Percentiles rank a stretch among this genome's conserved stretches.
Conservation (phyloP, 2,888 invertebrate species). For the Ophraella communa region DNA sequence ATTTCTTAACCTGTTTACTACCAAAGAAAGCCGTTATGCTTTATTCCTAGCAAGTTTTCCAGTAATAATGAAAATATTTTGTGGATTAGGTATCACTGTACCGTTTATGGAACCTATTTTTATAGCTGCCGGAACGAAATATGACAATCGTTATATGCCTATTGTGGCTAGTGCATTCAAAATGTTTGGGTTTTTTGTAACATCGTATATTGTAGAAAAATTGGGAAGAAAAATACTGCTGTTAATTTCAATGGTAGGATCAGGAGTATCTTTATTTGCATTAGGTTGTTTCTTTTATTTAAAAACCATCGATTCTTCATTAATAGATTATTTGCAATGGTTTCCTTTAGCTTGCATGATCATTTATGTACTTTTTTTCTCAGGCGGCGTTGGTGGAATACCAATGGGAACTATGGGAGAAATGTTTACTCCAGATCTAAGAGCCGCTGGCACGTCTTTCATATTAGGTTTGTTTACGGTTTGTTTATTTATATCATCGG, state of each 20-base stretch:
- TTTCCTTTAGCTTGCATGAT: conserved; percentile 74
- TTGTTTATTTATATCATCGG: background rate
- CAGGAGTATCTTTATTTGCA: conserved; percentile 66
- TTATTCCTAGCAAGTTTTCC: background rate
- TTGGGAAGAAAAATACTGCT: conserved; percentile 75
- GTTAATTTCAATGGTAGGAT: conserved; percentile 70
- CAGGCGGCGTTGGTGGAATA: conserved; percentile 72
- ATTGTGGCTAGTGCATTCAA: background rate
- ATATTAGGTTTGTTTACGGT: conserved; percentile 24
- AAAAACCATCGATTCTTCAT: conserved; percentile 48
- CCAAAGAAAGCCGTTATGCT: background rate
- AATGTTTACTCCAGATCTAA: conserved; percentile 78
- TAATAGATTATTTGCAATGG: conserved; percentile 63
- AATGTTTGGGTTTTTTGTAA: background rate
- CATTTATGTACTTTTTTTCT: conserved; percentile 74
- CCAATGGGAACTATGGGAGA: conserved; percentile 84
- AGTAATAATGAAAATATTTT: background rate
- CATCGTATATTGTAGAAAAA: conserved; percentile 69
- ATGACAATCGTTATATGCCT: background rate
- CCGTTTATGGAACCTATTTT: background rate
- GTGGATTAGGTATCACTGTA: background rate
- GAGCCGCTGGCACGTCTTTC: conserved; percentile 64
- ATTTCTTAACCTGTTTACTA: background rate
- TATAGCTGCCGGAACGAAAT: background rate
- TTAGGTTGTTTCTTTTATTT: conserved; percentile 68